Percentiles rank a stretch among this genome's conserved stretches.
Evolutionary conservation across 1,140 invertebrate species (phyloP).

Genomic region (Meloidogyne chitwoodi): DNA sequence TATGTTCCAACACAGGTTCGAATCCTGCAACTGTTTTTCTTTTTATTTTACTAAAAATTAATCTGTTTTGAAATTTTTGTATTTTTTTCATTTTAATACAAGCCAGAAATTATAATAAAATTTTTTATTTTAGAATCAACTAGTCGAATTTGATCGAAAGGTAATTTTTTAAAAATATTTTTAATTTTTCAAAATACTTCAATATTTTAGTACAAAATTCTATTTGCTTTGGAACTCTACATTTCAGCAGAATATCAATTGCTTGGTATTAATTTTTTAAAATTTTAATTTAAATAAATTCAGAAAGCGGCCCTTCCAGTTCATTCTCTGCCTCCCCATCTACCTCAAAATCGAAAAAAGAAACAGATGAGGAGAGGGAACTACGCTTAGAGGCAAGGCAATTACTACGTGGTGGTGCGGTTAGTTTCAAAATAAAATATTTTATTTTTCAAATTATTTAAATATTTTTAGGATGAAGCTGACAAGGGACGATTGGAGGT

Average conservation of each 20-base stretch:
- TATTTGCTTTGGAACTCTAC: constrained; percentile 48
- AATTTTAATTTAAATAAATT: neutral
- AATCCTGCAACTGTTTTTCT: neutral
- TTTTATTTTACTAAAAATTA: too few species aligned
- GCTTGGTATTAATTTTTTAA: constrained; percentile 13
- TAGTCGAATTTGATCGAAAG: constrained; percentile 47
- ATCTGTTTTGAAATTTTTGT: too few species aligned
- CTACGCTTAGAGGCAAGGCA: constrained; percentile 34
- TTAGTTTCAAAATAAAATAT: neutral
- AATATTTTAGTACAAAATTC: constrained; percentile 42
- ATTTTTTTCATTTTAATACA: too few species aligned
- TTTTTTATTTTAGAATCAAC: constrained; percentile 7
- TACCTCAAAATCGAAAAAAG: constrained; percentile 1
- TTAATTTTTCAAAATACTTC: neutral
- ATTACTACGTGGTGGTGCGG: neutral
- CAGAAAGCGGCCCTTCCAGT: constrained; percentile 6
- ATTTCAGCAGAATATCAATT: constrained; percentile 40
- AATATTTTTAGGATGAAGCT: constrained; percentile 48
- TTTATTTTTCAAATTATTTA: constrained; percentile 10
- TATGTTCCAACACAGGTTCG: neutral
- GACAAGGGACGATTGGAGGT: constrained; percentile 53
- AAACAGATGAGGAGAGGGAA: constrained; percentile 33
- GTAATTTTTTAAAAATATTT: constrained; percentile 7
- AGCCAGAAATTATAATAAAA: too few species aligned
- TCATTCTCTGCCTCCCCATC: constrained; percentile 4